Evolutionary conservation across 2,888 invertebrate species (phyloP).

Genomic region (Cepaea hortensis): DNA sequence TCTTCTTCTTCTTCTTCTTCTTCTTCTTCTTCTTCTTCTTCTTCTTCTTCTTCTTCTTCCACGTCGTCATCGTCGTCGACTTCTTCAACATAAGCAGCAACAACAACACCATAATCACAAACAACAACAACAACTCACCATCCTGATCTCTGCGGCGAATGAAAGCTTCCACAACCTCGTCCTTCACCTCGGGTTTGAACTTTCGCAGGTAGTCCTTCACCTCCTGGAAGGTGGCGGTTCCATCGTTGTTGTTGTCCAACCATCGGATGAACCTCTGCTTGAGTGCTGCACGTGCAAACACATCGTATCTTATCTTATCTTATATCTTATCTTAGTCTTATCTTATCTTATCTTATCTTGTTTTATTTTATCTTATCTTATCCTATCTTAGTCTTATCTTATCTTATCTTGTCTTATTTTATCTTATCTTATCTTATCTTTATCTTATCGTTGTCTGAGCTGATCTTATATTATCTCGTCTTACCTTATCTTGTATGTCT

Average conservation of each 20-base stretch:
- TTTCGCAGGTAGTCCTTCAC: slow-evolving; percentile 59
- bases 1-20: no score
- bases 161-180: slow-evolving; percentile 58
- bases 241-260: slow-evolving; percentile 64
- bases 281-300: slow-evolving; percentile 53
- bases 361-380: not conserved
- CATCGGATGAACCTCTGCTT: slow-evolving; percentile 62
- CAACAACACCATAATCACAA: not conserved
- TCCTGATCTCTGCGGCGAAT: slow-evolving; percentile 60
- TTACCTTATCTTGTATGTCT: no score
- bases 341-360: not conserved
- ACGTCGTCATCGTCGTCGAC: no score
- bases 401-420: not conserved
- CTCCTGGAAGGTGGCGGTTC: slow-evolving; percentile 63
- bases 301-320: not conserved
- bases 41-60: no score
- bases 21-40: no score
- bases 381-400: no score
- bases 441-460: no score
- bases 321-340: not conserved
- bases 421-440: not conserved
- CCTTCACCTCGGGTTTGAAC: slow-evolving; percentile 61
- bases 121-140: slow-evolving; percentile 51
- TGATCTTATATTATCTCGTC: no score
- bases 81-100: not conserved